phyloP scores from a whole-genome alignment of 2,888 invertebrate genomes.

The Phrixothrix hirtus region DNA sequence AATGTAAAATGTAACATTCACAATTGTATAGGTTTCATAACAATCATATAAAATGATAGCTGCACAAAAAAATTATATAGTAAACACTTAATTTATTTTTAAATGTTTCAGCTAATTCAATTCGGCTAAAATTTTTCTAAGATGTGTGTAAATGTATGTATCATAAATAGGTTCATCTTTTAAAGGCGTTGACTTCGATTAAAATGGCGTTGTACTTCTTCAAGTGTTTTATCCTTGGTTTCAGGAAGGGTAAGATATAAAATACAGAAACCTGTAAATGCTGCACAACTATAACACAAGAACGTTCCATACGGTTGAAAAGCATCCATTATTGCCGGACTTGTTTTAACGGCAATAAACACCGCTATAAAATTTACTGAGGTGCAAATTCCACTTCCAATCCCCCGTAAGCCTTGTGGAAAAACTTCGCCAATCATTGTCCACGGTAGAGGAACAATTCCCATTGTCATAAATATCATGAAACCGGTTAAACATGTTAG shows the following conservation, averaged over 20 bases:
- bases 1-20: too few relatives aligned
- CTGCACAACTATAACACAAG: constrained; percentile 56
- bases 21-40: too few relatives aligned
- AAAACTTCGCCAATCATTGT: constrained; percentile 61
- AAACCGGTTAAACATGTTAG: constrained; percentile 56
- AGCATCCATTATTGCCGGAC: constrained; percentile 38
- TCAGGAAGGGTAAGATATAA: constrained; percentile 52
- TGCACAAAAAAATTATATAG: not conserved
- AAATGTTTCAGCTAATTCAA: too few relatives aligned
- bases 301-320: constrained; percentile 53
- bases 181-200: constrained; percentile 20
- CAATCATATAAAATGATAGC: not conserved
- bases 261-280: constrained; percentile 47
- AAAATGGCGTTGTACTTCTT: constrained; percentile 54
- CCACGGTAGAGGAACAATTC: constrained; percentile 60
- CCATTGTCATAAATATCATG: constrained; percentile 58
- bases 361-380: constrained; percentile 58
- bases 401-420: constrained; percentile 58
- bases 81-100: not conserved
- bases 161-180: too few relatives aligned
- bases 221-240: constrained; percentile 52
- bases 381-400: constrained; percentile 58
- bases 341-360: constrained; percentile 58
- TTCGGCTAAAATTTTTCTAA: too few relatives aligned
- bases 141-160: too few relatives aligned